Percentiles rank a stretch among this genome's conserved stretches.
These are phyloP conservation scores for Amia ocellicauda DNA, from an alignment of 2,113 vertebrate genomes.

Conservation along the genomic window DNA sequence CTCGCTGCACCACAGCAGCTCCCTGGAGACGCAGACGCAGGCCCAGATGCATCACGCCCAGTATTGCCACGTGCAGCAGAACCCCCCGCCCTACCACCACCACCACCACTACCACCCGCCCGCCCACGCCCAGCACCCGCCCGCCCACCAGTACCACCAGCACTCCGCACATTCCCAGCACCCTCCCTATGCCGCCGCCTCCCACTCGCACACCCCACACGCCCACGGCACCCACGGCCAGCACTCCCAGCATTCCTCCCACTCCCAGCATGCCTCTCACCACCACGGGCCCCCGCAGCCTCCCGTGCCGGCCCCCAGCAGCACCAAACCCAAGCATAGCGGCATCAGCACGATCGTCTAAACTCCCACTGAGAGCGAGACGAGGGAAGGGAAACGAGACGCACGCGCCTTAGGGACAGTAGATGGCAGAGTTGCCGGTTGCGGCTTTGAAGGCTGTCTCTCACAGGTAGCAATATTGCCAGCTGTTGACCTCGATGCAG, in stretches of 20 bases:
- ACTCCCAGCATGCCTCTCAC: constrained; percentile 63
- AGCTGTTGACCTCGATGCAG: constrained; percentile 17
- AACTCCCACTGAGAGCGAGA: constrained; percentile 25
- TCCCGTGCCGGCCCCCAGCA: constrained; percentile 51
- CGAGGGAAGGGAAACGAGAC: constrained; percentile 19
- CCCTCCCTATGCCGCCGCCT: constrained; percentile 49
- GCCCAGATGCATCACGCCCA: constrained; percentile 72
- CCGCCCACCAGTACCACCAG: constrained; percentile 73
- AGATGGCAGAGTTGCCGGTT: constrained; percentile 10
- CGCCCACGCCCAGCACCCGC: constrained; percentile 76
- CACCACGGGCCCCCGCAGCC: constrained; percentile 73
- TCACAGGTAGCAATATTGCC: constrained; percentile 32
- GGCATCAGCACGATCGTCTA: constrained; percentile 96
- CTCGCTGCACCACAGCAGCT: constrained; percentile 69
- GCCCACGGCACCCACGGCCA: constrained; percentile 57
- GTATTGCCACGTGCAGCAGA: constrained; percentile 82
- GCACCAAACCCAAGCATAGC: constrained; percentile 90
- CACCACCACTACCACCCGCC: constrained; percentile 92
- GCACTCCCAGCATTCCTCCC: constrained; percentile 63
- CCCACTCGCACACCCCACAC: constrained; percentile 56
- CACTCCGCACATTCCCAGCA: constrained; percentile 62
- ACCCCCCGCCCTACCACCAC: constrained; percentile 90
- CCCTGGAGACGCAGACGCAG: constrained; percentile 62
- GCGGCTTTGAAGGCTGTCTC: constrained; percentile 31
- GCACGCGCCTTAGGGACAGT: constrained; percentile 9